Evolutionary conservation across 1,140 invertebrate species (phyloP), one percentile per base, ranked within the genome.

Genomic region (Neotoxoptera formosana): DNA sequence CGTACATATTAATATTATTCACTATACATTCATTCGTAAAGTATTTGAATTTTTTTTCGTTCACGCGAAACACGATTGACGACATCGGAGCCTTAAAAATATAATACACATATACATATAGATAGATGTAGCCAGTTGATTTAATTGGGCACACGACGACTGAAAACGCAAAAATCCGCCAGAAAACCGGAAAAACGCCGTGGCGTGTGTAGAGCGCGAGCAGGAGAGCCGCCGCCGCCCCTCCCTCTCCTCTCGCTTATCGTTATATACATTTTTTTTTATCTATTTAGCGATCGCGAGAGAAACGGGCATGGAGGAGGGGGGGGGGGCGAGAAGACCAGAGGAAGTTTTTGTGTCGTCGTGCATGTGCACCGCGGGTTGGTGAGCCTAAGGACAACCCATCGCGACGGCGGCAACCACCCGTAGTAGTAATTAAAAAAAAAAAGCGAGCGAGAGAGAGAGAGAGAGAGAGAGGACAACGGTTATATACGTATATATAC

Each of bases 341-440:
- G 48, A 89, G 51, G 88, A 89, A 36, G n/a, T 88, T 48, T 48
- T 88, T 41, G 86, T 41, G 86, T 88, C 45, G 87, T 56, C 30
- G 30, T 76, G n/a, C n/a, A 76, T 76, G n/a, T 76, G 60, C n/a
- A 41, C 14, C 34, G 53, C 11, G 89, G 89, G 89, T 90, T 90
- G 89, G 89, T 90, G 89, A 90, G 53, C 53, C 56, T 41, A 90
- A 90, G 89, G 89, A 90, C 89, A 67, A 67, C 89, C 89, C 89
- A 90, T 90, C 56, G 53, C 11, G 36, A 45, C 88, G 34, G 53
- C 34, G 51, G 53, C 56, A 90, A 90, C 89, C 89, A 67, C 89
- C 89, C 89, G 89, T 60, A 25, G 89, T 90, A 90, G 89, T 90
- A 90, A 90, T 90, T 90, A 90, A 90, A 90, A 90, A 45, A 45